Conservation (phyloP, 1,140 invertebrate genomes). For the Drosophila insularis region DNA sequence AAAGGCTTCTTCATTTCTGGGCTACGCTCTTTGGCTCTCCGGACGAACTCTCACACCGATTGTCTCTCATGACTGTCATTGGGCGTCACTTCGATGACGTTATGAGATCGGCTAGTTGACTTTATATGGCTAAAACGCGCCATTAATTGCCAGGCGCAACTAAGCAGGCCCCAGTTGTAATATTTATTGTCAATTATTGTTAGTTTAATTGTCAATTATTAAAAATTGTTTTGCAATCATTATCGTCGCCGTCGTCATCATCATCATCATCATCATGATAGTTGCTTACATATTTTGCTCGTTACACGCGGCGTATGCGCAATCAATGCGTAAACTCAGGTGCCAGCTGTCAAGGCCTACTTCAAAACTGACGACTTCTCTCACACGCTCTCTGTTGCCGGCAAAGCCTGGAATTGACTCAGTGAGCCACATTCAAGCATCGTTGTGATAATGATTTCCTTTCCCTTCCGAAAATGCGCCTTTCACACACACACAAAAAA, state of each 20-base stretch:
- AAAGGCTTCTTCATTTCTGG: constrained; percentile 2
- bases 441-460: not conserved
- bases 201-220: constrained; percentile 80
- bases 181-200: constrained; percentile 80
- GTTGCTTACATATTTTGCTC: constrained; percentile 1
- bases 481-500: not conserved
- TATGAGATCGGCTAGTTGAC: constrained; percentile 24
- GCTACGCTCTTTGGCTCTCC: constrained; percentile 28
- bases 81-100: constrained; percentile 24
- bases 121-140: constrained; percentile 77
- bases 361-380: constrained; percentile 3
- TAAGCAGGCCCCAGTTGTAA: constrained; percentile 52
- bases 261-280: not conserved
- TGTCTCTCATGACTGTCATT: constrained; percentile 7
- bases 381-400: not conserved
- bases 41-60: constrained; percentile 43
- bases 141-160: constrained; percentile 65
- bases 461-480: not conserved
- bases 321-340: constrained; percentile 57
- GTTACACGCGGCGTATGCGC: constrained; percentile 69
- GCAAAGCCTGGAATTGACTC: not conserved
- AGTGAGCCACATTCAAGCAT: not conserved
- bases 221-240: constrained; percentile 47
- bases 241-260: not conserved
- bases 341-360: constrained; percentile 40